These are phyloP conservation scores for Sarcoramphus papa DNA, from an alignment of 2,797 vertebrate species.

Conservation along the genomic window DNA sequence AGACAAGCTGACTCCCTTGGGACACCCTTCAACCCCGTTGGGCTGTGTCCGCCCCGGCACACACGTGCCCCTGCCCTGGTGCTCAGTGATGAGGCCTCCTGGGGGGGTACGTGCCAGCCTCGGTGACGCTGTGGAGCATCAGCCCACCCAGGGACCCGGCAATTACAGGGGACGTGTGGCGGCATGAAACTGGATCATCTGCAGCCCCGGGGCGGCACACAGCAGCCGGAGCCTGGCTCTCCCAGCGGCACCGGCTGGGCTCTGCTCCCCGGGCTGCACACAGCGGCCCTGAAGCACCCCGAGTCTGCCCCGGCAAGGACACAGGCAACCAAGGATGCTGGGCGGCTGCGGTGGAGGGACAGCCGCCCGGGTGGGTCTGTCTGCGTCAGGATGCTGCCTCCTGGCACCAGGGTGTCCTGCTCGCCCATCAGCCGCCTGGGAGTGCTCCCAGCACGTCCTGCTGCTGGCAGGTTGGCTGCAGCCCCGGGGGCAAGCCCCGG, in stretches of 20 bases:
- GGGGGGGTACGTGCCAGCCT: neutral
- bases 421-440: neutral
- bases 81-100: fast-evolving
- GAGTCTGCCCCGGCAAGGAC: neutral
- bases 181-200: neutral
- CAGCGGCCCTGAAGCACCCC: neutral
- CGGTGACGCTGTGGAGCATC: neutral
- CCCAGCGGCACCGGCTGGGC: neutral
- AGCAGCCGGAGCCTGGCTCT: neutral
- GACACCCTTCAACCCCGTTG: neutral
- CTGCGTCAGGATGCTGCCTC: neutral
- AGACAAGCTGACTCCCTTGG: neutral
- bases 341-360: fast-evolving
- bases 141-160: neutral
- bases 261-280: neutral
- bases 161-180: neutral
- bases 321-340: neutral
- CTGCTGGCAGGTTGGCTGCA: neutral
- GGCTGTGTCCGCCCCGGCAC: neutral
- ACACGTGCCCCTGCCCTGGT: neutral
- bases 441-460: neutral
- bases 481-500: neutral
- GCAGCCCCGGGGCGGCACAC: neutral
- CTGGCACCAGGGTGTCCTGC: neutral
- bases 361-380: neutral